Evolutionary conservation across 1,140 invertebrate species (phyloP).

Genomic region (Argopecten irradians): DNA sequence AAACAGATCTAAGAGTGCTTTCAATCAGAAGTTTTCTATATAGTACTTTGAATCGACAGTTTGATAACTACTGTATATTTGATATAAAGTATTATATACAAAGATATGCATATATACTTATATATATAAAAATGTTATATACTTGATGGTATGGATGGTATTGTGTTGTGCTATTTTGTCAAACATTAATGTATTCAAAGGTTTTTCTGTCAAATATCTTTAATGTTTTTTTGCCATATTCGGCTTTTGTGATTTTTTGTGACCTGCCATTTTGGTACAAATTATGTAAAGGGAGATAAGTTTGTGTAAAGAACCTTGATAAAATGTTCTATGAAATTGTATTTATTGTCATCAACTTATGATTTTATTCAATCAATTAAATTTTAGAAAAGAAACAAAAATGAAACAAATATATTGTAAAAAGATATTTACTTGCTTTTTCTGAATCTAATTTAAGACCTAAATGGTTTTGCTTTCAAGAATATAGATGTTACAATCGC

Average conservation of each 20-base stretch:
- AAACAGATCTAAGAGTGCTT: conserved; percentile 10
- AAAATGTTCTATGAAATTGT: not conserved
- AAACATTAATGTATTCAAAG: conserved; percentile 1
- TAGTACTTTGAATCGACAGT: conserved; percentile 1
- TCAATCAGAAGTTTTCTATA: not conserved
- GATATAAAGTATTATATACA: conserved; percentile 1
- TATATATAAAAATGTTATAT: not conserved
- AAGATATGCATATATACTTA: not conserved
- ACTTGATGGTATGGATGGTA: conserved; percentile 8
- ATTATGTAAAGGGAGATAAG: not conserved
- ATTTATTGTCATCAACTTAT: not conserved
- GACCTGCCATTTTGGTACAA: not conserved
- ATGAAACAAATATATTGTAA: not conserved
- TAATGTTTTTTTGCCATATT: not conserved
- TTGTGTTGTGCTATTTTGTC: not conserved
- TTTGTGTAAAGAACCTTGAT: not conserved
- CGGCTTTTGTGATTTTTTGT: conserved; percentile 17
- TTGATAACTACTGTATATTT: not conserved
- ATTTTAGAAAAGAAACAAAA: not conserved
- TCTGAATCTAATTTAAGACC: not conserved
- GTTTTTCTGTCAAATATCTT: not conserved
- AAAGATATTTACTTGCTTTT: not conserved
- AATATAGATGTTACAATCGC: not conserved
- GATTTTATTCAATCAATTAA: not conserved
- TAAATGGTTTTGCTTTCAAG: not conserved